Conservation (phyloP, 2,113 vertebrate species). For the Nycticorax nycticorax region DNA sequence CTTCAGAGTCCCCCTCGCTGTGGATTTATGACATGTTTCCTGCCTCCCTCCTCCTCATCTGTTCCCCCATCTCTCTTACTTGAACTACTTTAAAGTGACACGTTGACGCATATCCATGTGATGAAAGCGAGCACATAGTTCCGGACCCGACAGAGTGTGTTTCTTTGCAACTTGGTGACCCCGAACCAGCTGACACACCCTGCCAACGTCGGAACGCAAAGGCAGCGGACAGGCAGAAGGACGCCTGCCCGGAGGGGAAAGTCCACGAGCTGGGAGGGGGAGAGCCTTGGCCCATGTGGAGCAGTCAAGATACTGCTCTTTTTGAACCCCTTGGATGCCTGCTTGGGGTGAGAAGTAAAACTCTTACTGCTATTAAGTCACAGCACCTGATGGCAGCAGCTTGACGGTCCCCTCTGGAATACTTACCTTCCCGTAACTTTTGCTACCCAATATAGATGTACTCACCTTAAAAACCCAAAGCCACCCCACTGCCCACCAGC, state of each 20-base stretch:
- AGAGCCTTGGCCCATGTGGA: not conserved
- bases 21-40: constrained; percentile 73
- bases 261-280: not conserved
- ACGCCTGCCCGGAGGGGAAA: not conserved
- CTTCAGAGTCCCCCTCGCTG: constrained; percentile 60
- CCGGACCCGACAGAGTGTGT: accelerated
- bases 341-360: not conserved
- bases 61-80: constrained; percentile 53
- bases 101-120: not conserved
- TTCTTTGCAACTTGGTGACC: not conserved
- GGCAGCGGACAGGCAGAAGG: not conserved
- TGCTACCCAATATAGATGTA: not conserved
- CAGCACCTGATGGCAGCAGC: not conserved
- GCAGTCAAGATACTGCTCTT: not conserved
- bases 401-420: not conserved
- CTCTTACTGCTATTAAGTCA: not conserved
- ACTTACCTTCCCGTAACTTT: not conserved
- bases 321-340: not conserved
- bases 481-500: not conserved
- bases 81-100: constrained; percentile 67
- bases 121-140: constrained; percentile 10
- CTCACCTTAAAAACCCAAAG: not conserved
- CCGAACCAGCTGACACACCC: not conserved
- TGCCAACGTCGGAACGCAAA: not conserved
- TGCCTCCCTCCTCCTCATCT: constrained; percentile 61